Percentiles rank a stretch among this genome's conserved stretches.
These are phyloP conservation scores for Araneus ventricosus DNA, from an alignment of 1,140 invertebrate genomes.

Conservation along the genomic window DNA sequence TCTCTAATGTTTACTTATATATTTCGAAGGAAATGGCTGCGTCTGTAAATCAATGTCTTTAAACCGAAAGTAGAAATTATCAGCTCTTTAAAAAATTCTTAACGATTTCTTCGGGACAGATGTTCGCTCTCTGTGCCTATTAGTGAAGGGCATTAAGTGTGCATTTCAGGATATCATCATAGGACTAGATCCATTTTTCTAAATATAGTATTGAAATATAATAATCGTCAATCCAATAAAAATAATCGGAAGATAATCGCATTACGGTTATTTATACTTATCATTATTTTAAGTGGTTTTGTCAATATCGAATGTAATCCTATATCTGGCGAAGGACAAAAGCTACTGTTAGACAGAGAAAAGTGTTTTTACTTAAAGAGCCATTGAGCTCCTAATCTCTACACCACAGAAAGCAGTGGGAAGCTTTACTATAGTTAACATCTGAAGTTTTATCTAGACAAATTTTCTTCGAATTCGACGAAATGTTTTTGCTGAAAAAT, in stretches of 20 bases:
- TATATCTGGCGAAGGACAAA: too few relatives aligned
- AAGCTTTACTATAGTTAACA: too few relatives aligned
- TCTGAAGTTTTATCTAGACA: too few relatives aligned
- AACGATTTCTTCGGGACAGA: neutral
- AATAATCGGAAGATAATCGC: neutral
- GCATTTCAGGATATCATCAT: neutral
- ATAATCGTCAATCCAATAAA: neutral
- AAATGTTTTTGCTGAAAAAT: too few relatives aligned
- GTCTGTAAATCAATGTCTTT: slow-evolving; percentile 19
- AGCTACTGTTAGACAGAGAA: too few relatives aligned
- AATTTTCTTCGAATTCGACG: too few relatives aligned
- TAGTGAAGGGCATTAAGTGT: neutral
- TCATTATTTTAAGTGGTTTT: too few relatives aligned
- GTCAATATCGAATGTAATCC: too few relatives aligned
- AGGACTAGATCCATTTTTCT: neutral
- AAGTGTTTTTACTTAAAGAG: too few relatives aligned
- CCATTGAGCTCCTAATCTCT: too few relatives aligned
- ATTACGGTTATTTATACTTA: too few relatives aligned
- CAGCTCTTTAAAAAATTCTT: slow-evolving; percentile 6
- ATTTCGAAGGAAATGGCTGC: slow-evolving; percentile 1
- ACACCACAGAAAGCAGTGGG: too few relatives aligned
- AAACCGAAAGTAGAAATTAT: neutral
- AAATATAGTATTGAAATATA: neutral
- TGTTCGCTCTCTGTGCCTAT: neutral
- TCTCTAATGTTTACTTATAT: slow-evolving; percentile 29